Base-by-base conservation (phyloP, 2,888 invertebrate genomes). In the Gymnosoma rotundatum region DNA sequence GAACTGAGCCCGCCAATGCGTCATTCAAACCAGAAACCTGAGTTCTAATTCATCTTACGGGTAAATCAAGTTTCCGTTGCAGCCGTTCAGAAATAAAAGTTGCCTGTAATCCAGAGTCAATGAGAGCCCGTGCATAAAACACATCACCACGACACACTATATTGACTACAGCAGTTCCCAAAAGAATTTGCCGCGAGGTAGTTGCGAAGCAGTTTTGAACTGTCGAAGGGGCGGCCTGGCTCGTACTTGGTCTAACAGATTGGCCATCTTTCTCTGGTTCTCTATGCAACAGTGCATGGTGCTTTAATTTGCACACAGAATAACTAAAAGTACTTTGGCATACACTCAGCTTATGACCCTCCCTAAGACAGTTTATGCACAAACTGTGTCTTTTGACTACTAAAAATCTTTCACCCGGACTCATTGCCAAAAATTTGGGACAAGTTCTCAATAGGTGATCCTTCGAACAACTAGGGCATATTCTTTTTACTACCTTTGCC, bases 141-240 rank as follows among this genome's bases (percentile, higher is more conserved):
- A 20, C 45, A 7, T 32, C 32, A 8, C 72, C 66, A 21, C 21
- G 18, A 14, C 32, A n/a, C 25, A 56, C 48, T 8, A 67, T 16
- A 50, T 58, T 50, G 14, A 67, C 76, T 21, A 76, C 50, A 2
- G 67, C 76, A 0, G 67, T 67, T 32, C 45, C 76, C 14, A 67
- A 54, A 16, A 76, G 60, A 16, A 67, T 18, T 14, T 54, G 50
- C 14, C 56, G 58, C 16, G 16, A 48, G 10, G 67, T 69, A 2
- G 60, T 50, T 14, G 38, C 52, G 20, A 52, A 54, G 54, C 54
- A 67, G 36, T 54, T 50, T 42, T 45, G 45, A 5, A 45, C 45
- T 8, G 16, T 63, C n/a, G n/a, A n/a, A n/a, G n/a, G n/a, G n/a
- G n/a, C n/a, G 12, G 5, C 45, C 12, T 16, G 12, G 14, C 1